Percentiles rank a stretch among this genome's conserved stretches.
phyloP scores from a whole-genome alignment of 2,797 vertebrate genomes.

The Mormyrops attenuatus region DNA sequence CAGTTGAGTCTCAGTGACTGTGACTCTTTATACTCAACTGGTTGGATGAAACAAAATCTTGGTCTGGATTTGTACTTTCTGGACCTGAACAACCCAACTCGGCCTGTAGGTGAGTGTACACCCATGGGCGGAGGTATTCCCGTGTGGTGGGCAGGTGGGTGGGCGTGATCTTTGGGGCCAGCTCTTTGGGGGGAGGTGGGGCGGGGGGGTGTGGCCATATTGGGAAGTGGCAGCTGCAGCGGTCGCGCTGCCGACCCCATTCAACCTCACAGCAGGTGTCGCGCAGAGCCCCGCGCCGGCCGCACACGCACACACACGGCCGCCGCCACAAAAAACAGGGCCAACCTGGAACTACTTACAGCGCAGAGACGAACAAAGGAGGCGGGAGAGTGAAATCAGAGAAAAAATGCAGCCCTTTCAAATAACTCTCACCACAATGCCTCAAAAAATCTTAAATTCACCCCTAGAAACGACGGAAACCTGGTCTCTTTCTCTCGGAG shows the following conservation, averaged over 20 bases:
- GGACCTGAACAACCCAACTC: background rate
- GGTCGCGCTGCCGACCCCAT: conserved; percentile 67
- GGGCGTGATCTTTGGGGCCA: background rate
- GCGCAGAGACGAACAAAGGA: conserved; percentile 62
- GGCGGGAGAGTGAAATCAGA: conserved; percentile 54
- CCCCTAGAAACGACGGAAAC: conserved; percentile 70
- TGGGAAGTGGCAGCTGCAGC: conserved; percentile 69
- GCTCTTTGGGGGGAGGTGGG: background rate
- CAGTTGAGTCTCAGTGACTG: background rate
- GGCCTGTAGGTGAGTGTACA: background rate
- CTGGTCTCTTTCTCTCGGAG: conserved; percentile 72
- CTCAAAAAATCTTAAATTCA: conserved; percentile 66
- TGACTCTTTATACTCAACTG: background rate
- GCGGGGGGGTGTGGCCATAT: conserved; percentile 41
- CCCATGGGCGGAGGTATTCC: background rate
- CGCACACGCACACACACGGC: conserved; percentile 28
- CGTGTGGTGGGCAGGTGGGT: background rate
- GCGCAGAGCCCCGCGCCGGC: conserved; percentile 53
- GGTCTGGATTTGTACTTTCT: background rate
- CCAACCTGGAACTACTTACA: conserved; percentile 69
- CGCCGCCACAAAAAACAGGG: conserved; percentile 20
- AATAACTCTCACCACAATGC: conserved; percentile 76
- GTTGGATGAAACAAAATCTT: background rate
- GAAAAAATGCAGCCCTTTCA: conserved; percentile 68
- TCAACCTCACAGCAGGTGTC: conserved; percentile 73